These are phyloP conservation scores for Oreochromis mossambicus DNA, from an alignment of 2,797 vertebrate genomes.

Conservation along the genomic window DNA sequence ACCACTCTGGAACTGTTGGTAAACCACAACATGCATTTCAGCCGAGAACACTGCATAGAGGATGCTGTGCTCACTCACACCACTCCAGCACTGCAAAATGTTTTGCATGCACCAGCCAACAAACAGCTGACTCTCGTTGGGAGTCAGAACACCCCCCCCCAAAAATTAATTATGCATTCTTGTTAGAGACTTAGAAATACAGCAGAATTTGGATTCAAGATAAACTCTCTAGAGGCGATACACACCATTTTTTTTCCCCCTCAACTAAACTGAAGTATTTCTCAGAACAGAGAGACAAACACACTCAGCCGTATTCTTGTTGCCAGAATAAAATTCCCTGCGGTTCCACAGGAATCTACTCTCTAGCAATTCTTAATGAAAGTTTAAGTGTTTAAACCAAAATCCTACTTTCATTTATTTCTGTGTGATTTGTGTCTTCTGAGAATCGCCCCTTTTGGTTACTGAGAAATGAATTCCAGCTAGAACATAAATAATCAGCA, in stretches of 20 bases:
- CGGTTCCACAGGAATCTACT: background rate
- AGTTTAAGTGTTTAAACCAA: background rate
- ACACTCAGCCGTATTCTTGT: background rate
- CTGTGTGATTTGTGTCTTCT: background rate
- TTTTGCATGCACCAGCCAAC: background rate
- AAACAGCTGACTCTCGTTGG: background rate
- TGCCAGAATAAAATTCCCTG: background rate
- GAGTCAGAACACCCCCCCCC: background rate
- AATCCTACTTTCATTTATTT: background rate
- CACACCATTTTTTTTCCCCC: background rate
- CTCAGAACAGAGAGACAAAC: background rate
- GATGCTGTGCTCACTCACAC: background rate
- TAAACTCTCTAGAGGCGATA: background rate
- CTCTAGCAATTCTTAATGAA: background rate
- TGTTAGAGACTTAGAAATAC: background rate
- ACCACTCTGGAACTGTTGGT: background rate
- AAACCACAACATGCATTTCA: background rate
- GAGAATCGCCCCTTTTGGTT: background rate
- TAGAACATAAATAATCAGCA: background rate
- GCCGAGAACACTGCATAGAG: background rate
- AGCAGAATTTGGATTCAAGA: background rate
- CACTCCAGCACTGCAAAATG: background rate
- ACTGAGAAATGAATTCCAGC: background rate
- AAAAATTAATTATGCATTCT: background rate
- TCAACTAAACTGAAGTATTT: background rate